Evolutionary conservation across 2,113 vertebrate species (phyloP), one percentile per base, ranked within the genome.

Genomic region (Aegypius monachus): DNA sequence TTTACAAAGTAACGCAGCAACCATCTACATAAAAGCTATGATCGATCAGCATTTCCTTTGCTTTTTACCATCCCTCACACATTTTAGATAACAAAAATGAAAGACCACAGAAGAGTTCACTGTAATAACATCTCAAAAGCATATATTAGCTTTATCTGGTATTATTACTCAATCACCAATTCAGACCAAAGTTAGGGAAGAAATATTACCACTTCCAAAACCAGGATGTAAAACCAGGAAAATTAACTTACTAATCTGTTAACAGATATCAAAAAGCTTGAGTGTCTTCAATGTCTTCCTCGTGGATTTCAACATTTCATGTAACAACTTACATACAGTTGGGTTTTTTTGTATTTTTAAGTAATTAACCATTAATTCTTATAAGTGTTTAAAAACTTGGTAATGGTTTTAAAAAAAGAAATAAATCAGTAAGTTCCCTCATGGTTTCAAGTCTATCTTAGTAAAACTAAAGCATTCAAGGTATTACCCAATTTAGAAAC

Each of bases 401-500:
- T 27, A 65, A 68, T 25, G 3, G 25, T 59, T 83, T 7, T 6
- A 47, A 40, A 32, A 53, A 63, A 42, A 43, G 58, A 59, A 45
- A 16, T 11, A 34, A 47, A 50, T 4, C 38, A 31, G 7, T 31
- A 77, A 58, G 11, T 15, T 90, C 8, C 43, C 17, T 63, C n/a
- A 45, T 4, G 16, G 36, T 48, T 92, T 83, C 58, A 86, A 86
- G 50, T 29, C 42, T 58, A 13, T 79, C 59, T 74, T 26, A 53
- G 58, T 20, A 50, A 93, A 85, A 88, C 43, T 43, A 36, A 88
- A 92, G 45, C 34, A 72, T 56, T 80, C 43, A 82, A 94, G 74
- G 48, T 88, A 88, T 6, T 61, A n/a, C 71, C n/a, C 34, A 86
- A 93, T 93, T 92, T 92, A 93, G 94, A 82, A 97, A 95, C 58